Evolutionary conservation across 2,113 vertebrate species (phyloP), one percentile per base, ranked within the genome.

Genomic region (Peromyscus polionotus): DNA sequence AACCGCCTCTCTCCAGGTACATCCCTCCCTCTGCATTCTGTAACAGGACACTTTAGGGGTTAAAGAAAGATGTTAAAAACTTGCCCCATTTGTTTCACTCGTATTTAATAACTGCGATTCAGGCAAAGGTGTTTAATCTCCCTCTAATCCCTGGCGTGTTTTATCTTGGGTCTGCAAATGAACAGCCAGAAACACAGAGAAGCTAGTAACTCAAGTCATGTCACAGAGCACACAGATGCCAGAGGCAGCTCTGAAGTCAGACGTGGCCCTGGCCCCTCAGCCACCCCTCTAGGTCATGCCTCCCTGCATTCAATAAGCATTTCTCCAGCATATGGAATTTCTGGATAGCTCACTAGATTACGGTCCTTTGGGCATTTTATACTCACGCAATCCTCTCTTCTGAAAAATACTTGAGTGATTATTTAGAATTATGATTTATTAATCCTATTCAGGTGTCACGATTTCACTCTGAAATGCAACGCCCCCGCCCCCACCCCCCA

Each of bases 281-380:
- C 51, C 42, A 11, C 22, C 8, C 77, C 59, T 72, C 20, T 2
- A 3, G 0, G 2, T 2, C 10, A 42, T 36, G 16, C 13, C 57
- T 39, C 20, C 31, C 57, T 4, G 19, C 84, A 31, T 73, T 91
- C 81, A 91, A n/a, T 33, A 93, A 88, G 57, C 54, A 7, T 73
- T 94, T 93, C 67, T n/a, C 73, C 28, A 92, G 42, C 16, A 75
- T 26, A 36, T 75, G 0, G 9, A 81, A 89, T 67, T 90, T 75
- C 36, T 68, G 79, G 45, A 67, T 17, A 48, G 12, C 10, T 70
- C 70, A 17, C 31, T 54, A 73, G n/a, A 57, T 59, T 70, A 88
- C 81, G 94, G 54, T 83, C 85, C 14, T 81, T 67, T 95, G 26
- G 31, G 39, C 31, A 95, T 97, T 92, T 96, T 95, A 63, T 48